Evolutionary conservation across 2,113 vertebrate species (phyloP).

Genomic region (Oncorhynchus keta): DNA sequence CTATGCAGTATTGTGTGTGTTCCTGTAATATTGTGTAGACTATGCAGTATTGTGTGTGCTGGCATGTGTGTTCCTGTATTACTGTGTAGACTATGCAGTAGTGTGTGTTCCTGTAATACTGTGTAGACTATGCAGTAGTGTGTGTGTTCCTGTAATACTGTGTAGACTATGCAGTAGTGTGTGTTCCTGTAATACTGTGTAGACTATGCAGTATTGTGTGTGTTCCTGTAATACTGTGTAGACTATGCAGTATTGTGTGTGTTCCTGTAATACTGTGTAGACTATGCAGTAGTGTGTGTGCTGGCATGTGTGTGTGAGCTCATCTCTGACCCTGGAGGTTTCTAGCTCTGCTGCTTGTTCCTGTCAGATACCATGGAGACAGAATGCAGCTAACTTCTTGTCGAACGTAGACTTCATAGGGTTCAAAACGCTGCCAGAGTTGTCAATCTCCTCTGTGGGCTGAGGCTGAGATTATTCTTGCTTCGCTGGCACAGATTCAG

Average conservation of each 20-base stretch:
- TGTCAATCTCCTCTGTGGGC: neutral
- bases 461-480: neutral
- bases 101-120: no score
- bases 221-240: no score
- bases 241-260: neutral
- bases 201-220: neutral
- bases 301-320: neutral
- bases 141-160: no score
- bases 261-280: neutral
- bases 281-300: neutral
- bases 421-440: neutral
- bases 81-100: no score
- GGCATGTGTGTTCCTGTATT: no score
- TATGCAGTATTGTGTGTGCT: no score
- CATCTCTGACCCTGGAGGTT: neutral
- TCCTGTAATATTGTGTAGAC: no score
- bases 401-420: neutral
- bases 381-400: conserved; percentile 3
- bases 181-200: no score
- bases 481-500: neutral
- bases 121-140: no score
- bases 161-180: no score
- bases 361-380: conserved; percentile 9
- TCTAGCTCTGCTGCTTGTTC: conserved; percentile 1
- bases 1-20: no score